phyloP scores from a whole-genome alignment of 2,797 vertebrate genomes.

The Helicolenus hilgendorfi region DNA sequence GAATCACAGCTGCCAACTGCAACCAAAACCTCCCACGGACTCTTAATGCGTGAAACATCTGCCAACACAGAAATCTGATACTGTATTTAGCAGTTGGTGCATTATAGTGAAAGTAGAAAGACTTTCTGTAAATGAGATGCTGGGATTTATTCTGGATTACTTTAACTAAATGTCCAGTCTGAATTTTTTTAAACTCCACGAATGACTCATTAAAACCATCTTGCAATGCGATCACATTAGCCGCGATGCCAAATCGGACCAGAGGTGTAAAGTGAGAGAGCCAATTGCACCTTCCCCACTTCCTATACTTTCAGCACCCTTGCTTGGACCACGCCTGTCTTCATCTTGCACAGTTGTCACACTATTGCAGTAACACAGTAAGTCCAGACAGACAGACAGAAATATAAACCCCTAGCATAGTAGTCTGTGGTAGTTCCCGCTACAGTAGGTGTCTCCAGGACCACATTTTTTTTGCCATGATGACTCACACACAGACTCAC shows the following conservation, averaged over 20 bases:
- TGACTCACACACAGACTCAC: background rate
- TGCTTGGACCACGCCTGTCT: background rate
- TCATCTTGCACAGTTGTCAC: background rate
- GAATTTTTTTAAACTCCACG: background rate
- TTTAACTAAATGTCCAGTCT: constrained; percentile 4
- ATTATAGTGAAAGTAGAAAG: constrained; percentile 14
- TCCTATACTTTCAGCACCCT: background rate
- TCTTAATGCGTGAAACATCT: constrained; percentile 80
- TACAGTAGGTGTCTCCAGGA: background rate
- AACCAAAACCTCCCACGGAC: constrained; percentile 52
- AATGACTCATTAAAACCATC: background rate
- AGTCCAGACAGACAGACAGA: background rate
- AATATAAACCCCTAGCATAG: background rate
- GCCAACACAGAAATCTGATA: constrained; percentile 67
- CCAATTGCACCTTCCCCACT: background rate
- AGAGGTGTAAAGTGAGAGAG: background rate
- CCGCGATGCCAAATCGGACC: background rate
- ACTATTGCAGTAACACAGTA: background rate
- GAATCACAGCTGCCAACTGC: constrained; percentile 64
- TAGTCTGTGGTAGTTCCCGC: background rate
- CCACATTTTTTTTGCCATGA: background rate
- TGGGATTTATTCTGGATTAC: constrained; percentile 20
- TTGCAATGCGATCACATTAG: background rate
- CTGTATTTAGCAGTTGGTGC: constrained; percentile 71
- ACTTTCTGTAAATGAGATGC: constrained; percentile 38